Evolutionary conservation across 2,113 vertebrate species (phyloP), one percentile per base, ranked within the genome.

Genomic region (Coptodon bakossiorum): DNA sequence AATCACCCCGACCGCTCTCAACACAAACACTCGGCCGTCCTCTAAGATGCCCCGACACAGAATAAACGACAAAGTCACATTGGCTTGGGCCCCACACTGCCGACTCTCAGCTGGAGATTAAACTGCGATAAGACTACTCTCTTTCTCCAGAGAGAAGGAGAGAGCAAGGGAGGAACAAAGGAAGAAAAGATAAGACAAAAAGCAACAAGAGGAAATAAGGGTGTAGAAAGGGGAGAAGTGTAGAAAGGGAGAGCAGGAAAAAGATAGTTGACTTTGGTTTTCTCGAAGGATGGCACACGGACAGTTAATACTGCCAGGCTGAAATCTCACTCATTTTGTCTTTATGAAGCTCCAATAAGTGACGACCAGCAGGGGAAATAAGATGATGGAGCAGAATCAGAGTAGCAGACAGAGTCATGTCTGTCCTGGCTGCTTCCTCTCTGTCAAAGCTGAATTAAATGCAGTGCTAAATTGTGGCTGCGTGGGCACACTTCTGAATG

Each of bases 341-440:
- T 93, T 92, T 89, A 91, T 93, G 90, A 93, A 90, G 81, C 24
- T 48, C 59, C 85, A 92, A 88, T 89, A 93, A 92, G 90, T 89
- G 91, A 93, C 53, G 80, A 91, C 86, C 89, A 81, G 85, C 91
- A 90, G 88, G 90, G 94, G 91, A 96, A 95, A 95, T 95, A 93
- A 95, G 89, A 93, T 79, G 89, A 92, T 63, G 50, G 85, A 6
- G 36, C 85, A 82, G 88, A 92, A 90, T 91, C 89, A 81, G 73
- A 76, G 66, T 87, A 73, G 36, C 86, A 88, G 89, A 86, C 83
- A 78, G 53, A 88, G 81, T 89, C 88, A 91, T 73, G 57, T 91
- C 88, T 71, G 59, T 36, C 56, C 56, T 4, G 73, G 82, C 66
- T 86, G 57, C 86, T 80, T 66, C 79, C 68, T 81, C 54, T 19